Percentiles rank a stretch among this genome's conserved stretches.
Conservation (phyloP, 2,113 vertebrate genomes). For the Genyomyrus donnyi region DNA sequence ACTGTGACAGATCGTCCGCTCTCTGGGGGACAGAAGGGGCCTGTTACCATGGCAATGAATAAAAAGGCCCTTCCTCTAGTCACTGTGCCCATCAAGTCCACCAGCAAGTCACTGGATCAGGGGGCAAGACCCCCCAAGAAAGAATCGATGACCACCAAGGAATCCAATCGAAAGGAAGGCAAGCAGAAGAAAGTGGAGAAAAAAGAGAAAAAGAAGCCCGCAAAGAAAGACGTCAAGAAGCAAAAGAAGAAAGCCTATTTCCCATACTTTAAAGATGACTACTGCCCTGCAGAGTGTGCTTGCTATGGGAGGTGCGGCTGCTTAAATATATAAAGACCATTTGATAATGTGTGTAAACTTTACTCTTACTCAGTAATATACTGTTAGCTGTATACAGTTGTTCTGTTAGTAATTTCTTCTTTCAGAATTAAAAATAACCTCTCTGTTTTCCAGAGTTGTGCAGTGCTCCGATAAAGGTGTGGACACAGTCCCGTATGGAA, state of each 20-base stretch:
- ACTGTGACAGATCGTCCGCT: constrained; percentile 16
- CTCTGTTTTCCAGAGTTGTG: constrained; percentile 49
- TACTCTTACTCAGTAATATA: not conserved
- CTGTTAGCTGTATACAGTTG: not conserved
- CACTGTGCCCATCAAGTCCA: not conserved
- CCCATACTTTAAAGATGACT: constrained; percentile 50
- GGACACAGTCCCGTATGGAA: constrained; percentile 49
- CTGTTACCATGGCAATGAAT: not conserved
- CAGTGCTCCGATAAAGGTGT: constrained; percentile 60
- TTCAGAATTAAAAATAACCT: not conserved
- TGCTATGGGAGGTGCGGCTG: constrained; percentile 50
- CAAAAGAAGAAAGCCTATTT: constrained; percentile 29
- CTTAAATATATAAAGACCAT: not conserved
- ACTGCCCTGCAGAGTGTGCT: constrained; percentile 49
- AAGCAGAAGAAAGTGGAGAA: not conserved
- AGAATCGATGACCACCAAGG: not conserved
- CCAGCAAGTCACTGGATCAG: not conserved
- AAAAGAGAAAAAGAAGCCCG: constrained; percentile 21
- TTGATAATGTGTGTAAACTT: not conserved
- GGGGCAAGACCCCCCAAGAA: not conserved
- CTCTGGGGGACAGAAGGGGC: constrained; percentile 16
- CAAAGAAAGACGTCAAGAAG: constrained; percentile 30
- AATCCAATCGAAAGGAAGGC: constrained; percentile 26
- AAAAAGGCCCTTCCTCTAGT: constrained; percentile 4
- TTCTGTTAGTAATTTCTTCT: not conserved